Conservation (phyloP, 2,888 invertebrate genomes). For the Athetis lepigone region DNA sequence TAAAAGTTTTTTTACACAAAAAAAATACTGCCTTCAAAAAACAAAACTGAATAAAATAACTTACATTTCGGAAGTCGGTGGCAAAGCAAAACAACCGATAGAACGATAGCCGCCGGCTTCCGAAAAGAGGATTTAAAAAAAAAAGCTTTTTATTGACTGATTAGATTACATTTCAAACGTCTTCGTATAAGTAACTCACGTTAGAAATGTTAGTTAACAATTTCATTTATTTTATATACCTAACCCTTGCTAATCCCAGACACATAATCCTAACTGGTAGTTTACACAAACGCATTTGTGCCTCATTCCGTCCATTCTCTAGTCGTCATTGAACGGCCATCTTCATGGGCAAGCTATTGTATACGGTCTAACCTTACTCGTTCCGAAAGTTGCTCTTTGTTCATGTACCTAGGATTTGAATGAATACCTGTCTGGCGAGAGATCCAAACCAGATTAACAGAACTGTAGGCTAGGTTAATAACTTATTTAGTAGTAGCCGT, state of each 20-base stretch:
- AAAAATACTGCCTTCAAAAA: no score
- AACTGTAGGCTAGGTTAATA: neutral
- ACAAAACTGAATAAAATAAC: no score
- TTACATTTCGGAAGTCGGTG: no score
- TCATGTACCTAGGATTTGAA: constrained; percentile 43
- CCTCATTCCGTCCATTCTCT: constrained; percentile 52
- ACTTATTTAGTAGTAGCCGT: constrained; percentile 6
- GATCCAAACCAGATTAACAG: constrained; percentile 29
- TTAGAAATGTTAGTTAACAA: no score
- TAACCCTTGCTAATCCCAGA: neutral
- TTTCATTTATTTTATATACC: neutral
- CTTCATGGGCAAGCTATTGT: constrained; percentile 64
- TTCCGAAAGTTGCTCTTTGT: constrained; percentile 59
- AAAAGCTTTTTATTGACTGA: no score
- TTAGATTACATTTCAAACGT: no score
- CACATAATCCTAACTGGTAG: constrained; percentile 13
- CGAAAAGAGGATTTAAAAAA: no score
- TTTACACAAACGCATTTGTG: constrained; percentile 29
- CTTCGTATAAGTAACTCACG: no score
- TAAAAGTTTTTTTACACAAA: no score
- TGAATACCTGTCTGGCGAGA: constrained; percentile 26
- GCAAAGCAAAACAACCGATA: no score
- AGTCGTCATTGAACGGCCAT: constrained; percentile 61
- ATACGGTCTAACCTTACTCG: constrained; percentile 59
- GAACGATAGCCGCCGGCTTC: no score